phyloP scores from a whole-genome alignment of 2,888 invertebrate species.

The Drosophila meridiana region DNA sequence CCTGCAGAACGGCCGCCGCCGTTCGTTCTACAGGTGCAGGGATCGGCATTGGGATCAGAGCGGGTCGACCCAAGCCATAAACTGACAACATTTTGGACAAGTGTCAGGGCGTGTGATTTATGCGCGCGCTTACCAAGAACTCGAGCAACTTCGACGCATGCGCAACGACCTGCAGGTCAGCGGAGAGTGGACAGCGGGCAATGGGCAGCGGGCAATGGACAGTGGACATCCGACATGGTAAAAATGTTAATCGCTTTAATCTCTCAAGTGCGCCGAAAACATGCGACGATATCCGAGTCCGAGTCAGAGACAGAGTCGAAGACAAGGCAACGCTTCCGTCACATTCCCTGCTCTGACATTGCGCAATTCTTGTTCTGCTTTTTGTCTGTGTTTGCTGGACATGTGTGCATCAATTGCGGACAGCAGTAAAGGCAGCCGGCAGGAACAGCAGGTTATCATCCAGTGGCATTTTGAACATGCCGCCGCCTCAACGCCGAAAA shows the following conservation, averaged over 20 bases:
- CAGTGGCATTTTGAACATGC: conserved; percentile 55
- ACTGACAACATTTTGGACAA: conserved; percentile 78
- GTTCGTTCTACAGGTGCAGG: conserved; percentile 63
- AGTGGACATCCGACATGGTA: conserved; percentile 57
- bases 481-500: conserved; percentile 52
- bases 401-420: conserved; percentile 58
- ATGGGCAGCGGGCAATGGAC: conserved; percentile 28
- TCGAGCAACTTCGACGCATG: conserved; percentile 74
- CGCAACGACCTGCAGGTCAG: conserved; percentile 72
- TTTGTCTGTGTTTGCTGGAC: conserved; percentile 41
- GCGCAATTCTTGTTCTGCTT: conserved; percentile 64
- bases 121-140: conserved; percentile 73
- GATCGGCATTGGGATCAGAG: conserved; percentile 26
- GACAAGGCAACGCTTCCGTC: conserved; percentile 74
- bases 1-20: conserved; percentile 41
- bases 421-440: conserved; percentile 41
- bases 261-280: conserved; percentile 81
- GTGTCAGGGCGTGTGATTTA: conserved; percentile 76
- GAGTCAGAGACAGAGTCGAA: conserved; percentile 10
- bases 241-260: conserved; percentile 81
- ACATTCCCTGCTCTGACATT: conserved; percentile 68
- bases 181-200: conserved; percentile 23
- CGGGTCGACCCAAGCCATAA: conserved; percentile 63
- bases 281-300: conserved; percentile 68
- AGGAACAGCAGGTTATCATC: conserved; percentile 48